These are phyloP conservation scores for Polyodon spathula DNA, from an alignment of 2,113 vertebrate species.

Conservation along the genomic window DNA sequence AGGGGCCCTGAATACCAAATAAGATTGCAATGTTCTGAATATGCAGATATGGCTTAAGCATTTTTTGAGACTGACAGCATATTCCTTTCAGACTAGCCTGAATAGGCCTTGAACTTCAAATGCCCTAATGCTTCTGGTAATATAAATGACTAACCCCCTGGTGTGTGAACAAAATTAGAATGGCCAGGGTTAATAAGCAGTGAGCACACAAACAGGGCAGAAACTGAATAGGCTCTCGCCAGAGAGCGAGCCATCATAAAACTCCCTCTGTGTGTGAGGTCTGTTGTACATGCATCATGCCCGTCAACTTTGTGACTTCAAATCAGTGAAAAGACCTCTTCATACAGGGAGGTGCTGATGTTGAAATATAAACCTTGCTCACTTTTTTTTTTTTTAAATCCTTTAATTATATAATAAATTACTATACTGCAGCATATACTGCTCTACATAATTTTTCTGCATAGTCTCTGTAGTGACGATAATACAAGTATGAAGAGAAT, in stretches of 20 bases:
- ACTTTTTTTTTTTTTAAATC: too few relatives aligned
- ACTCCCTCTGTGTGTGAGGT: conserved; percentile 13
- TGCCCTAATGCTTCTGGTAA: conserved; percentile 10
- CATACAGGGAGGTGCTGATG: too few relatives aligned
- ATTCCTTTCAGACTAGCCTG: conserved; percentile 17
- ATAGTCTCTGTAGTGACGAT: too few relatives aligned
- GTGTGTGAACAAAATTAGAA: conserved; percentile 18
- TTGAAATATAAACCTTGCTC: too few relatives aligned
- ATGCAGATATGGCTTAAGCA: conserved; percentile 14
- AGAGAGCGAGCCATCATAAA: neutral
- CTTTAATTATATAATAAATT: too few relatives aligned
- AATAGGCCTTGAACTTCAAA: conserved; percentile 20
- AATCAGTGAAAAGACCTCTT: neutral
- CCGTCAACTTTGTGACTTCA: neutral
- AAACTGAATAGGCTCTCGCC: neutral
- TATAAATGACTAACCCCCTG: conserved; percentile 22
- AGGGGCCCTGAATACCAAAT: conserved; percentile 14
- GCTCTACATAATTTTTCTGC: too few relatives aligned
- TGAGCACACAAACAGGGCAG: conserved; percentile 7
- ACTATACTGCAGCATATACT: too few relatives aligned
- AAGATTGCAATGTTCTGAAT: conserved; percentile 10
- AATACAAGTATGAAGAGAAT: too few relatives aligned
- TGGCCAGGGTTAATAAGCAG: conserved; percentile 14
- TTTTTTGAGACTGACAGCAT: conserved; percentile 12
- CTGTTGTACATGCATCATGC: neutral